A percentile compares a stretch with the other conserved stretches of the same genome.
phyloP scores from a whole-genome alignment of 2,888 invertebrate species.

The Drosophila neotestacea region DNA sequence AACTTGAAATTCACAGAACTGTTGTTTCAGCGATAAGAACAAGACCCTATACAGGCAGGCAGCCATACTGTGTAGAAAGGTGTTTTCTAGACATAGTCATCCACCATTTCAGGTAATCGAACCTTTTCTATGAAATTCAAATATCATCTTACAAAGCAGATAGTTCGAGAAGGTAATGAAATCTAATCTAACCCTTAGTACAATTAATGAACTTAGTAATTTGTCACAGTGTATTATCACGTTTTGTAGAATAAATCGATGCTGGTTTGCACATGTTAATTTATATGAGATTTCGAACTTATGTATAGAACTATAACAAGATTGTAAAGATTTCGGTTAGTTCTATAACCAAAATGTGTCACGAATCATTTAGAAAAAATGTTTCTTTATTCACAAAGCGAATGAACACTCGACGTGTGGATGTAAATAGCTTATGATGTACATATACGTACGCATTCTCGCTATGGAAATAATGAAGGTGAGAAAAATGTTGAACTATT shows the following conservation, averaged over 20 bases:
- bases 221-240: conserved; percentile 7
- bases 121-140: not conserved
- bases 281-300: not conserved
- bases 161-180: not conserved
- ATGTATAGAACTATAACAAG: conserved; percentile 40
- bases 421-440: conserved; percentile 47
- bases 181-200: not conserved
- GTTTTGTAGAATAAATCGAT: conserved; percentile 53
- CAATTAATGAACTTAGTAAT: not conserved
- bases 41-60: conserved; percentile 10
- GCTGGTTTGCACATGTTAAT: conserved; percentile 30
- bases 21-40: conserved; percentile 42
- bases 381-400: conserved; percentile 25
- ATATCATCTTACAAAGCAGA: not conserved
- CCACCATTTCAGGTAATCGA: not conserved
- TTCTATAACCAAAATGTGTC: conserved; percentile 25
- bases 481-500: conserved; percentile 19
- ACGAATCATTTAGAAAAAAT: conserved; percentile 26
- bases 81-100: conserved; percentile 4
- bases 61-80: not conserved
- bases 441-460: conserved; percentile 7
- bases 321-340: conserved; percentile 30
- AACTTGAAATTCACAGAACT: conserved; percentile 4
- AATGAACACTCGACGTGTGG: conserved; percentile 29
- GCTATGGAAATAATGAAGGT: conserved; percentile 43